Conservation (phyloP, 2,113 vertebrate species). For the Lophochroa leadbeateri region DNA sequence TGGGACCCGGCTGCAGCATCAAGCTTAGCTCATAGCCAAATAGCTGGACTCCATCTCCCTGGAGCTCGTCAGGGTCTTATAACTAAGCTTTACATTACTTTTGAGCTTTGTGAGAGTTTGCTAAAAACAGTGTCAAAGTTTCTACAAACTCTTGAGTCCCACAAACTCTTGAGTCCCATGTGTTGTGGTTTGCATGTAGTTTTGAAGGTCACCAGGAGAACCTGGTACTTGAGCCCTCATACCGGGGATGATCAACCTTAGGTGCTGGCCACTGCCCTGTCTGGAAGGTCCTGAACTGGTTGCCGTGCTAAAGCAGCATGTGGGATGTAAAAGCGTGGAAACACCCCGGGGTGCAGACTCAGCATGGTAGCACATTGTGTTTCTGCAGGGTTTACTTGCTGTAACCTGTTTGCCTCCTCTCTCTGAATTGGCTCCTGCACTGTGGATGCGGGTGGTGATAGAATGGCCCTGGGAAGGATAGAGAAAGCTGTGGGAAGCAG, state of each 20-base stretch:
- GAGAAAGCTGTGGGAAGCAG: neutral
- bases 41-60: rapidly evolving
- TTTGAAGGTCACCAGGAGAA: neutral
- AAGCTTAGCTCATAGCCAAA: neutral
- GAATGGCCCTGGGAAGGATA: neutral
- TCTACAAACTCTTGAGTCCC: neutral
- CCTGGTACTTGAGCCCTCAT: neutral
- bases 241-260: neutral
- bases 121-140: neutral
- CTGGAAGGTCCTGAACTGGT: neutral
- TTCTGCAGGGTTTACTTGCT: neutral
- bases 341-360: neutral
- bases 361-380: neutral
- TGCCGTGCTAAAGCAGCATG: neutral
- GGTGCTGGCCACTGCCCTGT: neutral
- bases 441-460: neutral
- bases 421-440: neutral
- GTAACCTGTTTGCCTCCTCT: neutral
- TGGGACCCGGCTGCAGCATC: rapidly evolving
- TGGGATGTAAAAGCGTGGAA: neutral
- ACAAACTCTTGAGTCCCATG: rapidly evolving
- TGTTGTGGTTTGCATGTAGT: neutral
- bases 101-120: neutral
- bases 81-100: neutral
- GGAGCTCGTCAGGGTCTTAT: neutral